phyloP scores from a whole-genome alignment of 2,888 invertebrate genomes.

The Leistus spinibarbis region DNA sequence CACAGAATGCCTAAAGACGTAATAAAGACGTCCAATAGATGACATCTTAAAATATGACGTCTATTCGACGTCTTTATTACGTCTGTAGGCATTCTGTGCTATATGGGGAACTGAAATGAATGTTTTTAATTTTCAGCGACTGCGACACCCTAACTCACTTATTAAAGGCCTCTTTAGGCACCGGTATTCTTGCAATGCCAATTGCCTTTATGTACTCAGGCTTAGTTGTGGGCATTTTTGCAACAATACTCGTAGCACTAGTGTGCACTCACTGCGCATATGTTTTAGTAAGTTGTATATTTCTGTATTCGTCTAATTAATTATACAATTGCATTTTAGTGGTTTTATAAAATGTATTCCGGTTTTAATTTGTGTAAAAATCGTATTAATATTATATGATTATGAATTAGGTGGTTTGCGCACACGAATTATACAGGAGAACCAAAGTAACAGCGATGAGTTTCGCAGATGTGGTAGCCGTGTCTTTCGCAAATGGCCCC shows the following conservation, averaged over 20 bases:
- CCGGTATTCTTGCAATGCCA: constrained; percentile 95
- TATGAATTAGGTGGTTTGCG: constrained; percentile 74
- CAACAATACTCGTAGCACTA: constrained; percentile 83
- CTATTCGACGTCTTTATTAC: no score
- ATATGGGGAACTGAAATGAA: not conserved
- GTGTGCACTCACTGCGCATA: constrained; percentile 96
- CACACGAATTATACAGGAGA: constrained; percentile 78
- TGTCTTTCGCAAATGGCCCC: constrained; percentile 80
- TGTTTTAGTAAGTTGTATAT: constrained; percentile 70
- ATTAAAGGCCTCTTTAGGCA: constrained; percentile 94
- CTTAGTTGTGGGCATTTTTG: constrained; percentile 79
- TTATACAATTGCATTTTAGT: not conserved
- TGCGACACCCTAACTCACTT: constrained; percentile 91
- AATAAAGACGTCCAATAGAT: no score
- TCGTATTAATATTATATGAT: no score
- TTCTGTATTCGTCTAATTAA: not conserved
- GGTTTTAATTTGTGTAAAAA: not conserved
- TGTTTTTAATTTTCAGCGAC: constrained; percentile 68
- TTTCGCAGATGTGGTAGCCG: constrained; percentile 86
- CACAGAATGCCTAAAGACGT: no score
- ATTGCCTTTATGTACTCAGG: constrained; percentile 89
- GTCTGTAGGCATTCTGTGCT: not conserved
- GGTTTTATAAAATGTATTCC: constrained; percentile 12
- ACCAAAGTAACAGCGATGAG: constrained; percentile 75
- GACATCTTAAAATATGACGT: no score